Evolutionary conservation across 2,888 invertebrate genomes (phyloP), one percentile per base, ranked within the genome.

Genomic region (Apodemia duryi): DNA sequence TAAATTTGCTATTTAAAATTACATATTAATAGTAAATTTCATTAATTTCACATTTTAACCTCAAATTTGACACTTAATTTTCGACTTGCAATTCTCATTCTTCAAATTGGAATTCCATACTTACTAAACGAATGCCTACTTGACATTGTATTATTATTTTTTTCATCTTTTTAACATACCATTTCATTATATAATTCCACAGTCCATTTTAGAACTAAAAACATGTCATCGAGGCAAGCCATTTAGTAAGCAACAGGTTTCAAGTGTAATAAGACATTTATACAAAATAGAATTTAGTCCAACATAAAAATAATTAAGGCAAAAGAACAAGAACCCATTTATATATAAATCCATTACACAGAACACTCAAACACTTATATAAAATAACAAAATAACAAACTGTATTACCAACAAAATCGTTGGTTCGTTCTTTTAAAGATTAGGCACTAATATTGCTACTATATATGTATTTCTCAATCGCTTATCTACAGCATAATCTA

Each of bases 401-500:
- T 75, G 77, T 78, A 69, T 43, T 62, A 69, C 68, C 75, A 73
- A 75, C 81, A 79, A 73, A 72, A 71, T 61, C 71, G 80, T 80
- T 78, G 81, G 79, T 76, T 76, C 77, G 78, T 83, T 90, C 90
- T 91, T 91, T 88, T 80, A 79, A 90, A 91, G 89, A 91, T 84
- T 83, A 91, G 91, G 91, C 91, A 91, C 91, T 91, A 90, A 84
- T 91, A 91, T 91, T 91, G 90, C 91, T 91, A 91, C 83, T 83
- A 88, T 84, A 86, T 87, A 86, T 43, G 43, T 43, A 3, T 86
- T 80, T 79, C 68, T 75, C 73, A 71, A 75, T 78, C 85, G 85
- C 88, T 84, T 86, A 88, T 87, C 88, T 88, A 91, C 88, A 90
- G 88, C 89, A 82, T 79, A 82, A 78, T 82, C 88, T 88, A 87